phyloP scores from a whole-genome alignment of 2,888 invertebrate species.

The Cheilosia urbana region DNA sequence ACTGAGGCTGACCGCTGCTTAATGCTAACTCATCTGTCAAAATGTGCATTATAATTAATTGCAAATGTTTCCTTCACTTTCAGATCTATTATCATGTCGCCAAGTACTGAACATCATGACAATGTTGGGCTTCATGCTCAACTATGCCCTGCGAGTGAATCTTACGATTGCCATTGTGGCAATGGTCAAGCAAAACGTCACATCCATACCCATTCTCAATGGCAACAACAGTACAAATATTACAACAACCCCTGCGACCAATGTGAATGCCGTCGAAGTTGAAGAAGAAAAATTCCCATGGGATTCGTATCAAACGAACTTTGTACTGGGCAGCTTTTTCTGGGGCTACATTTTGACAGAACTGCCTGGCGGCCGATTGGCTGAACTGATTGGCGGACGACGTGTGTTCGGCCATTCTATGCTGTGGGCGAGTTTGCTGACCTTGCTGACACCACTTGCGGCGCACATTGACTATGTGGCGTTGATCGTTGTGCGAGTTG shows the following conservation, averaged over 20 bases:
- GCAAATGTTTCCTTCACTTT: slow-evolving; percentile 78
- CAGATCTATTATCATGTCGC: slow-evolving; percentile 90
- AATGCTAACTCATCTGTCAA: not conserved
- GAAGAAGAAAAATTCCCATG: slow-evolving; percentile 88
- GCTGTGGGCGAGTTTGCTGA: slow-evolving; percentile 91
- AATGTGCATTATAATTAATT: not conserved
- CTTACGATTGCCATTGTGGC: slow-evolving; percentile 94
- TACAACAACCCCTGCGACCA: slow-evolving; percentile 36
- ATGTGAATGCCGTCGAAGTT: slow-evolving; percentile 61
- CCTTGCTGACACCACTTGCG: slow-evolving; percentile 91
- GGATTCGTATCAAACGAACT: slow-evolving; percentile 91
- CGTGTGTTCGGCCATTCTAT: slow-evolving; percentile 95
- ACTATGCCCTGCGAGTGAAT: slow-evolving; percentile 94
- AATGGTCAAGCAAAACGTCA: slow-evolving; percentile 86
- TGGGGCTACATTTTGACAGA: slow-evolving; percentile 96
- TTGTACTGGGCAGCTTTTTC: slow-evolving; percentile 94
- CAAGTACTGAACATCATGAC: slow-evolving; percentile 93
- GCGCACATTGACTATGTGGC: slow-evolving; percentile 89
- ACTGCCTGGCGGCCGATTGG: slow-evolving; percentile 93
- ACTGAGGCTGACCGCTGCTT: not conserved
- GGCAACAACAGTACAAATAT: slow-evolving; percentile 51
- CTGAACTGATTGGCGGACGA: slow-evolving; percentile 92
- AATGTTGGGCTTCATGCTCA: slow-evolving; percentile 94
- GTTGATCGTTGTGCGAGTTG: slow-evolving; percentile 89
- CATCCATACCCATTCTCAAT: not conserved